Base-by-base conservation (phyloP, 1,140 invertebrate genomes). In the Trichogramma pretiosum region DNA sequence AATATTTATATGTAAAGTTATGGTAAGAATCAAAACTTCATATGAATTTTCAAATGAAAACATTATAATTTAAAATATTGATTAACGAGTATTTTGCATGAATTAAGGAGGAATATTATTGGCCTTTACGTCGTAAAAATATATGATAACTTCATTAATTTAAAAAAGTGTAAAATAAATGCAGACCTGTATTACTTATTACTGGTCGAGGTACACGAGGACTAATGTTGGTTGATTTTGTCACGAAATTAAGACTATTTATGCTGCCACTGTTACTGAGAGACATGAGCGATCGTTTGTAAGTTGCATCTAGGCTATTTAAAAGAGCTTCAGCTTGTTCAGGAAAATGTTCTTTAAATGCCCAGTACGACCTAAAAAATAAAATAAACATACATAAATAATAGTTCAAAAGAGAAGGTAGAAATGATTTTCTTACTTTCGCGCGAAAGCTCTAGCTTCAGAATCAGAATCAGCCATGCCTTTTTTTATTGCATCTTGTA, bases 391-490 rank as follows among this genome's bases (percentile, higher is more conserved):
- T n/a, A n/a, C n/a, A n/a, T n/a, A n/a, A n/a, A 47, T 34, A 46
- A 14, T n/a, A 32, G 33, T 13, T 30, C 7, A 35, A 23, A 30
- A 22, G 24, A 33, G 17, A 22, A 36, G 23, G 21, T 38, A 30
- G 13, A 30, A 30, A 30, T 9, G 7, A 30, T 3, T 28, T 28
- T 66, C 70, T 68, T 60, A 85, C 83, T 79, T 83, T 57, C 88
- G 74, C 0, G 84, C 83, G 57, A 76, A 75, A 1, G 76, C 78
- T 59, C 94, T 74, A 5, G 93, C 91, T 52, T 93, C 87, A 14
- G 84, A 75, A 68, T 98, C 93, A 0, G 94, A 92, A 77, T 98
- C 95, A 5, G 81, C 80, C 30, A 96, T 85, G 3, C 90, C 92
- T 55, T 85, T 86, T 57, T 89, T 88, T 5, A 98, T 83, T 0